phyloP scores from a whole-genome alignment of 2,797 vertebrate species.

The Protonibea diacanthus region DNA sequence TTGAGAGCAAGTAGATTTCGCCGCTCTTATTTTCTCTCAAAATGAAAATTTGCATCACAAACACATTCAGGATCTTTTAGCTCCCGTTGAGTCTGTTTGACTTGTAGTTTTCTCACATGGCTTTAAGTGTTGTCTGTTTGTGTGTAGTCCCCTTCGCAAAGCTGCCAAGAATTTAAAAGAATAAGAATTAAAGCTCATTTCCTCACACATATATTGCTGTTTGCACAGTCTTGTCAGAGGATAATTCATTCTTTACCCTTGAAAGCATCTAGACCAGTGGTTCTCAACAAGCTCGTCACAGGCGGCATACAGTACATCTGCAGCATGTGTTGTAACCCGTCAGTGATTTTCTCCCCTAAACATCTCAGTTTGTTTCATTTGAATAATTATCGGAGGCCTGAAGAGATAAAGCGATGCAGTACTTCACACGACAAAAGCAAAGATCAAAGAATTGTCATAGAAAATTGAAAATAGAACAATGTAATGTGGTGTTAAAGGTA shows the following conservation, averaged over 20 bases:
- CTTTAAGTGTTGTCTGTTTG: slow-evolving; percentile 35
- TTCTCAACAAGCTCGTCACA: slow-evolving; percentile 4
- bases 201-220: slow-evolving; percentile 32
- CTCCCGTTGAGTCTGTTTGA: slow-evolving; percentile 45
- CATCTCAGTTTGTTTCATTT: not conserved
- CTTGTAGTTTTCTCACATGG: slow-evolving; percentile 53
- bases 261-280: slow-evolving; percentile 1
- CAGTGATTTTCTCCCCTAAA: not conserved
- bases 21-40: slow-evolving; percentile 43
- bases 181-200: slow-evolving; percentile 37
- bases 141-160: slow-evolving; percentile 34
- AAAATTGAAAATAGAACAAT: too few relatives aligned
- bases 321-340: not conserved
- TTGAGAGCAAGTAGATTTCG: slow-evolving; percentile 52
- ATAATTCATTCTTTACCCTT: not conserved
- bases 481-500: not conserved
- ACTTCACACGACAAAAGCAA: not conserved
- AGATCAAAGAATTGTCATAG: too few relatives aligned
- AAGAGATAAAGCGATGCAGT: not conserved
- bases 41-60: slow-evolving; percentile 71
- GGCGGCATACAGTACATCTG: not conserved
- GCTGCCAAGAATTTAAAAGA: slow-evolving; percentile 20
- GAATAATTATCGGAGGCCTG: not conserved
- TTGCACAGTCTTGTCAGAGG: slow-evolving; percentile 6
- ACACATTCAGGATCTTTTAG: slow-evolving; percentile 45